phyloP scores from a whole-genome alignment of 2,888 invertebrate species.

The Xestia xanthographa region DNA sequence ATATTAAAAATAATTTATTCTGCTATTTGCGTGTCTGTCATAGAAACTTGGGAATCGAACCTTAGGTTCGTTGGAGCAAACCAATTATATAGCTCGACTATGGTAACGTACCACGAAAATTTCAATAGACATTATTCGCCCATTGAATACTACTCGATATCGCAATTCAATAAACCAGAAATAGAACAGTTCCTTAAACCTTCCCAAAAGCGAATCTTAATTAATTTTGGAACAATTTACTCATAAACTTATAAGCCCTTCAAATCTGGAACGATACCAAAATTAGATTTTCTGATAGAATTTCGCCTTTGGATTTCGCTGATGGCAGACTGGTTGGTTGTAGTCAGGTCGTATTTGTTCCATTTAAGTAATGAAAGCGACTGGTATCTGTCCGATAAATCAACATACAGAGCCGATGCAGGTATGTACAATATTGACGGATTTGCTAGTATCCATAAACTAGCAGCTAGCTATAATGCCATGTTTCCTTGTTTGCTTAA shows the following conservation, averaged over 20 bases:
- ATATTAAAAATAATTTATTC: too few relatives aligned
- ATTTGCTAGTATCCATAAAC: conserved; percentile 36
- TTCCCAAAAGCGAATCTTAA: conserved; percentile 15
- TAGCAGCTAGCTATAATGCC: conserved; percentile 7
- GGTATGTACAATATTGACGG: conserved; percentile 54
- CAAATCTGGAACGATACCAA: conserved; percentile 37
- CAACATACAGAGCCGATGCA: conserved; percentile 59
- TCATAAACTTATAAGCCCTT: conserved; percentile 50
- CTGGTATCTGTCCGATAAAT: conserved; percentile 65
- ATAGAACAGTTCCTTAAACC: conserved; percentile 25
- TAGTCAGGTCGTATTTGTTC: conserved; percentile 60
- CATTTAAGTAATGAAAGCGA: conserved; percentile 67
- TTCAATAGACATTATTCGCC: conserved; percentile 26
- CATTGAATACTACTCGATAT: conserved; percentile 19
- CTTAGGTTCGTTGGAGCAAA: background rate
- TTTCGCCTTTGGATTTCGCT: conserved; percentile 40
- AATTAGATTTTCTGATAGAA: conserved; percentile 46
- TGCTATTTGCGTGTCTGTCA: background rate
- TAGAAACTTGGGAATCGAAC: background rate
- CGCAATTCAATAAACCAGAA: conserved; percentile 26
- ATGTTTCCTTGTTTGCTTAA: conserved; percentile 58
- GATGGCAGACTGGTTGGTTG: background rate
- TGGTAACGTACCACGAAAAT: background rate
- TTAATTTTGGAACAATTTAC: conserved; percentile 45
- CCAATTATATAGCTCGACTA: background rate